A percentile compares a stretch with the other conserved stretches of the same genome.
phyloP scores from a whole-genome alignment of 2,113 vertebrate genomes.

The Eurystomus gularis region DNA sequence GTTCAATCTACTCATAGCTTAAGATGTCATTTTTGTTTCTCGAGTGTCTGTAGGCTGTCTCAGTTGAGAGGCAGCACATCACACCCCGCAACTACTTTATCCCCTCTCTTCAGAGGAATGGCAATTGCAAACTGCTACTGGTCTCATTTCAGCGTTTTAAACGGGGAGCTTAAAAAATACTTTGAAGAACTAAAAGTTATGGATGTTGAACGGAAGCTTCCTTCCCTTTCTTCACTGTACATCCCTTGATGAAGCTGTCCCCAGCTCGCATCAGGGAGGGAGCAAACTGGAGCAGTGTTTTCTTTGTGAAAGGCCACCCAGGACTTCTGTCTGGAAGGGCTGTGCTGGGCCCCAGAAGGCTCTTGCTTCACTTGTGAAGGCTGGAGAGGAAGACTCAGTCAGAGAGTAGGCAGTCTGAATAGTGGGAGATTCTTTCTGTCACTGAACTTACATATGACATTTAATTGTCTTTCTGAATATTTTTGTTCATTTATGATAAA shows the following conservation, averaged over 20 bases:
- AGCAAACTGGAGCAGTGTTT: background rate
- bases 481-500: slow-evolving; percentile 46
- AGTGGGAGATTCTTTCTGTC: background rate
- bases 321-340: background rate
- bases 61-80: background rate
- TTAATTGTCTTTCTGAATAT: background rate
- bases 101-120: slow-evolving; percentile 41
- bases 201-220: background rate
- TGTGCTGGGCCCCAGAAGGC: background rate
- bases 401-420: background rate
- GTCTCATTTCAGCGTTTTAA: slow-evolving; percentile 28
- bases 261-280: background rate
- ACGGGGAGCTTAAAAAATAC: slow-evolving; percentile 41
- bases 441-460: background rate
- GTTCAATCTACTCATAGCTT: slow-evolving; percentile 60
- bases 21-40: slow-evolving; percentile 52
- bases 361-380: background rate
- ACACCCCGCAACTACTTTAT: background rate
- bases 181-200: background rate
- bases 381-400: background rate
- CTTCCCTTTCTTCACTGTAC: background rate
- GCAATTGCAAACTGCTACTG: slow-evolving; percentile 3
- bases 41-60: background rate
- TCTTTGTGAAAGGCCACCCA: background rate
- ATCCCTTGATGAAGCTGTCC: background rate